Evolutionary conservation across 2,888 invertebrate species (phyloP).

Genomic region (Parthenolecanium corni): DNA sequence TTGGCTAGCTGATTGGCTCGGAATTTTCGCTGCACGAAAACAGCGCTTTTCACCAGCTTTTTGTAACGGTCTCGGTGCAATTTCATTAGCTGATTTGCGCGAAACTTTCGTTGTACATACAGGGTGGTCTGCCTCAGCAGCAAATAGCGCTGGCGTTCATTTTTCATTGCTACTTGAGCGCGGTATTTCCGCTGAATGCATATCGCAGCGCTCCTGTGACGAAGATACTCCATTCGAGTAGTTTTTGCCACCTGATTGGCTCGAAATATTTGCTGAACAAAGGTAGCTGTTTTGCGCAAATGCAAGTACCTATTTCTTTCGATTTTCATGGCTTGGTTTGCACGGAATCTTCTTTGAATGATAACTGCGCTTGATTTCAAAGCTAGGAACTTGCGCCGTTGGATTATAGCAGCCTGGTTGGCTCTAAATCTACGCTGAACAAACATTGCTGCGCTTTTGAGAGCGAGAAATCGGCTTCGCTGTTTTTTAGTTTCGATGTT

Average conservation of each 20-base stretch:
- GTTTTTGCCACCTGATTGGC: conserved; percentile 4
- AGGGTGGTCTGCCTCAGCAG: conserved; percentile 14
- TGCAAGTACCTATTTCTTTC: conserved; percentile 4
- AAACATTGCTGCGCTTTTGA: neutral
- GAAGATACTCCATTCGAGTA: neutral
- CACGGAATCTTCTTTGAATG: conserved; percentile 27
- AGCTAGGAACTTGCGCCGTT: neutral
- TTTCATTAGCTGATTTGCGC: conserved; percentile 3
- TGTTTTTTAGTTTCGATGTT: neutral
- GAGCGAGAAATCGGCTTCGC: neutral
- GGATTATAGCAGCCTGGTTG: conserved; percentile 5
- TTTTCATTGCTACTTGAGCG: conserved; percentile 1
- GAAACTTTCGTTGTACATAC: conserved; percentile 21
- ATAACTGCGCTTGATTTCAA: conserved; percentile 13
- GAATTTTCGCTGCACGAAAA: conserved; percentile 29
- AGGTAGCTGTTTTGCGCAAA: neutral
- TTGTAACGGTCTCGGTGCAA: conserved; percentile 11
- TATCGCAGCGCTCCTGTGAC: neutral
- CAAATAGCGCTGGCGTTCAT: conserved; percentile 5
- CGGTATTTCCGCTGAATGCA: conserved; percentile 19
- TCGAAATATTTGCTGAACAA: conserved; percentile 17
- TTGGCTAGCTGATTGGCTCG: neutral
- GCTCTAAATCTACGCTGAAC: conserved; percentile 15
- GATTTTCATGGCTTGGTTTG: conserved; percentile 8
- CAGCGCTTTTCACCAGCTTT: conserved; percentile 12